A percentile compares a stretch with the other conserved stretches of the same genome.
phyloP scores from a whole-genome alignment of 2,888 invertebrate species.

The Synanthedon myopaeformis region DNA sequence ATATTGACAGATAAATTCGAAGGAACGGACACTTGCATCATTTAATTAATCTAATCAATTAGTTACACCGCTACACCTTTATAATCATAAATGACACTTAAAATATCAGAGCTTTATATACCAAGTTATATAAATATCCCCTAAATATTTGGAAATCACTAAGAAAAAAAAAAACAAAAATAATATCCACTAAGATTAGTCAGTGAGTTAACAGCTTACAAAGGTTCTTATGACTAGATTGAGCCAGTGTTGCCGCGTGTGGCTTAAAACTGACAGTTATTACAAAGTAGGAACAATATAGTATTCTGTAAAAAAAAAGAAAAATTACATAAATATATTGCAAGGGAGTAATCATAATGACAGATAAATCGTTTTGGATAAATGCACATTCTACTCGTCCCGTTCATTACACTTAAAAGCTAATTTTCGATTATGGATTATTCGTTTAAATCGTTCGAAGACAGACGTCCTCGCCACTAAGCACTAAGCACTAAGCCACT shows the following conservation, averaged over 20 bases:
- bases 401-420: slow-evolving; percentile 45
- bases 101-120: not conserved
- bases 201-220: slow-evolving; percentile 54
- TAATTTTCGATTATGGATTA: slow-evolving; percentile 58
- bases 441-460: slow-evolving; percentile 63
- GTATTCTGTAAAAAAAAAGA: slow-evolving; percentile 20
- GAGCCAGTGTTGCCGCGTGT: slow-evolving; percentile 56
- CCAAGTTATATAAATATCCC: slow-evolving; percentile 23
- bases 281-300: slow-evolving; percentile 62
- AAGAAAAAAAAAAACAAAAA: slow-evolving; percentile 27
- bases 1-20: not conserved
- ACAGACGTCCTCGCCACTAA: slow-evolving; percentile 57
- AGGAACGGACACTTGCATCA: slow-evolving; percentile 29
- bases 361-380: slow-evolving; percentile 31
- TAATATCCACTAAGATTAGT: slow-evolving; percentile 13
- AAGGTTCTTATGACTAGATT: slow-evolving; percentile 68
- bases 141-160: slow-evolving; percentile 50
- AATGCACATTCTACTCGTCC: slow-evolving; percentile 30
- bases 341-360: slow-evolving; percentile 16
- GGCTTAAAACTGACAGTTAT: slow-evolving; percentile 57
- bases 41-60: slow-evolving; percentile 29
- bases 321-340: slow-evolving; percentile 18
- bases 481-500: no score
- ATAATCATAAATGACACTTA: slow-evolving; percentile 29
- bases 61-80: slow-evolving; percentile 17